phyloP scores from a whole-genome alignment of 2,113 vertebrate genomes.

The Dicentrarchus labrax region DNA sequence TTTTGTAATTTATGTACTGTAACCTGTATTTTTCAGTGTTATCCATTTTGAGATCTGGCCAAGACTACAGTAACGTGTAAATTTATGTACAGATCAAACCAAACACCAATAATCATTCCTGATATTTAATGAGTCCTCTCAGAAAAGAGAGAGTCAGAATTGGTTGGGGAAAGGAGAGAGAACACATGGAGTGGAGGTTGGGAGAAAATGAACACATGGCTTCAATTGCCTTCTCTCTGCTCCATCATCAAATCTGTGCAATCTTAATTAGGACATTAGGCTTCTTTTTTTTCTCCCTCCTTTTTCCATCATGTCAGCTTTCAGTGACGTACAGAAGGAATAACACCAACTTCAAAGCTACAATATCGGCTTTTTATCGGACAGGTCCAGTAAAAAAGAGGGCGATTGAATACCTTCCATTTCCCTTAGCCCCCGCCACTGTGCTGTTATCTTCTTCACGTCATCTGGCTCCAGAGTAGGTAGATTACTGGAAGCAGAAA shows the following conservation, averaged over 20 bases:
- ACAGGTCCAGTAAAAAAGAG: constrained; percentile 27
- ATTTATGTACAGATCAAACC: constrained; percentile 40
- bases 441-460: constrained; percentile 72
- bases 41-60: not conserved
- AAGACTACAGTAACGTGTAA: constrained; percentile 21
- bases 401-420: constrained; percentile 53
- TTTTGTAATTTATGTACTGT: constrained; percentile 23
- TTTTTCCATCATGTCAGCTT: constrained; percentile 77
- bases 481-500: constrained; percentile 83
- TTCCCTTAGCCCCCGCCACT: constrained; percentile 50
- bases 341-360: constrained; percentile 67
- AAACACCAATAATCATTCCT: constrained; percentile 25
- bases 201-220: constrained; percentile 71
- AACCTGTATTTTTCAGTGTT: constrained; percentile 24
- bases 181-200: constrained; percentile 35
- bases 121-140: constrained; percentile 29
- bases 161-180: constrained; percentile 9
- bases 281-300: constrained; percentile 51
- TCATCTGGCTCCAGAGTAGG: constrained; percentile 71
- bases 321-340: constrained; percentile 68
- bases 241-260: constrained; percentile 75
- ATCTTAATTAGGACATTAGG: constrained; percentile 82
- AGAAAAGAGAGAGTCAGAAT: constrained; percentile 21
- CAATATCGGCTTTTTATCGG: constrained; percentile 52
- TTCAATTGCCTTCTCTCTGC: constrained; percentile 70